phyloP scores from a whole-genome alignment of 2,888 invertebrate genomes.

The Trypoxylon attenuatum region DNA sequence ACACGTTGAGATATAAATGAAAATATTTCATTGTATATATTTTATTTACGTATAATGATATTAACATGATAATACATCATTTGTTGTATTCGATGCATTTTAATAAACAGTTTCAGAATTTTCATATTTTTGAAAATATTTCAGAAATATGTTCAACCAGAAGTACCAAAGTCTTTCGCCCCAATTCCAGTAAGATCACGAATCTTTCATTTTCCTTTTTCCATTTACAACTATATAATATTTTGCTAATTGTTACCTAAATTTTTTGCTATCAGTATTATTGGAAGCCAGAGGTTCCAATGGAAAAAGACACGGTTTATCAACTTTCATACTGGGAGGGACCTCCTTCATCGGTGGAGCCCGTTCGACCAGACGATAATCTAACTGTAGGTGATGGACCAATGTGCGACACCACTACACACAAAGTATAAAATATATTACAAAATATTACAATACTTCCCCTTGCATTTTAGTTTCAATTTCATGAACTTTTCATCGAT shows the following conservation, averaged over 20 bases:
- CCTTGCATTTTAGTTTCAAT: background rate
- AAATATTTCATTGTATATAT: background rate
- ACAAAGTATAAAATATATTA: slow-evolving; percentile 73
- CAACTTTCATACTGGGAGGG: slow-evolving; percentile 67
- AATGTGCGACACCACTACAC: slow-evolving; percentile 76
- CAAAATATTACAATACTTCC: background rate
- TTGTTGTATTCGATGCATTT: too few relatives aligned
- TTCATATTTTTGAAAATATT: too few relatives aligned
- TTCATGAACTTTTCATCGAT: too few relatives aligned
- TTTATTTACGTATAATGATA: too few relatives aligned
- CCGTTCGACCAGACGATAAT: slow-evolving; percentile 70
- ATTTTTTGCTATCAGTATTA: slow-evolving; percentile 66
- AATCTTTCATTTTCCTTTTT: too few relatives aligned
- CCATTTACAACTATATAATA: background rate
- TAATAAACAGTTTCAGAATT: too few relatives aligned
- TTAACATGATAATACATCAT: too few relatives aligned
- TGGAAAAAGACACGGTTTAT: slow-evolving; percentile 80
- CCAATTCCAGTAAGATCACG: slow-evolving; percentile 66
- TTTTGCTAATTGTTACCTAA: background rate
- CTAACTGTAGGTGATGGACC: slow-evolving; percentile 74
- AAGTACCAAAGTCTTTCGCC: slow-evolving; percentile 73
- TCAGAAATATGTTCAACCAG: slow-evolving; percentile 69
- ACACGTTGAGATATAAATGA: background rate
- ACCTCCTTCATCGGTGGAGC: slow-evolving; percentile 37
- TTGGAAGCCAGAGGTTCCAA: slow-evolving; percentile 71